Evolutionary conservation across 1,140 invertebrate species (phyloP).

Genomic region (Mactra quadrangularis): DNA sequence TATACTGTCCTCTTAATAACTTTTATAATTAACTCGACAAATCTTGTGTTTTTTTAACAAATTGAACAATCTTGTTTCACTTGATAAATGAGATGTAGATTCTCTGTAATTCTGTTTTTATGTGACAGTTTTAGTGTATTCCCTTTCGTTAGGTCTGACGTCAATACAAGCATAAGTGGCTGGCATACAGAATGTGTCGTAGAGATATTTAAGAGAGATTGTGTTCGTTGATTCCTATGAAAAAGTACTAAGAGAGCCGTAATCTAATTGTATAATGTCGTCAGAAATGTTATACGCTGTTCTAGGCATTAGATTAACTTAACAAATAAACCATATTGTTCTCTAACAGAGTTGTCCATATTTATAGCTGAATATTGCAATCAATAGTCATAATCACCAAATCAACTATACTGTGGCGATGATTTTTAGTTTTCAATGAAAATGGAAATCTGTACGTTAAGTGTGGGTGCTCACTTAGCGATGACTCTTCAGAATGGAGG

Average conservation of each 20-base stretch:
- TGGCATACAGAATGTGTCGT: conserved; percentile 23
- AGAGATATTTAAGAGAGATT: not conserved
- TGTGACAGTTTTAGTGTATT: not conserved
- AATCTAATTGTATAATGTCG: conserved; percentile 41
- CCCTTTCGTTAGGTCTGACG: conserved; percentile 6
- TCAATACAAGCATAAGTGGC: not conserved
- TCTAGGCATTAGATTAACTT: conserved; percentile 1
- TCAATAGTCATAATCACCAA: conserved; percentile 33
- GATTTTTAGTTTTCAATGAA: no score
- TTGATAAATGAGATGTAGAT: not conserved
- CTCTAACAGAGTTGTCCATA: not conserved
- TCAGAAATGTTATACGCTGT: conserved; percentile 10
- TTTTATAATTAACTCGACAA: no score
- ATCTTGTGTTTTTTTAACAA: not conserved
- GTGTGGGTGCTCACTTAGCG: conserved; percentile 15
- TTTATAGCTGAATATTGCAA: conserved; percentile 17
- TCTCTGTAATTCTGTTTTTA: not conserved
- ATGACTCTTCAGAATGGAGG: not conserved
- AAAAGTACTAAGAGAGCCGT: conserved; percentile 31
- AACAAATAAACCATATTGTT: conserved; percentile 43
- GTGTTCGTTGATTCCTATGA: conserved; percentile 33
- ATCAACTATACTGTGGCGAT: not conserved
- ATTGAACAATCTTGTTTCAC: not conserved
- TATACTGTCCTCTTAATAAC: no score
- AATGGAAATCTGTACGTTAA: not conserved